Conservation (phyloP, 2,888 invertebrate genomes). For the Diloba caeruleocephala region DNA sequence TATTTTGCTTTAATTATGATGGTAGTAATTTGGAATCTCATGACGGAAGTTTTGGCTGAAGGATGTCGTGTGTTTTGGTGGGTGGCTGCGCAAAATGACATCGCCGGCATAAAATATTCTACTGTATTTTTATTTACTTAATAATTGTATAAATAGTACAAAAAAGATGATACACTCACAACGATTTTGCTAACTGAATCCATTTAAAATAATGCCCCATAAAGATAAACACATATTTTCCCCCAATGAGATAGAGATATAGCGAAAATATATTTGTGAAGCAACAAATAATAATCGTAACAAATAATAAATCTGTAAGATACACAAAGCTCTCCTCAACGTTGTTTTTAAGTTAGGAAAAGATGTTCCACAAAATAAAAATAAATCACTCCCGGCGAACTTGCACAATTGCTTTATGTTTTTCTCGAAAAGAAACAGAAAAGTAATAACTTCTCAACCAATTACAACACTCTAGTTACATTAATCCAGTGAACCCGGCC, state of each 20-base stretch:
- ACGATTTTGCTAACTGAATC: too few species aligned
- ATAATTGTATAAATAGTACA: too few species aligned
- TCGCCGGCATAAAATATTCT: too few species aligned
- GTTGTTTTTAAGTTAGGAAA: constrained; percentile 74
- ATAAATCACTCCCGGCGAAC: constrained; percentile 77
- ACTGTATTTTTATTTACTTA: too few species aligned
- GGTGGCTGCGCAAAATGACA: too few species aligned
- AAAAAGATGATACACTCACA: too few species aligned
- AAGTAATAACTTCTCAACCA: constrained; percentile 83
- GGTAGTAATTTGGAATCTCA: too few species aligned
- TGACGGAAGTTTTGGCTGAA: too few species aligned
- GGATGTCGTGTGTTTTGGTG: too few species aligned
- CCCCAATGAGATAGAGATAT: constrained; percentile 26
- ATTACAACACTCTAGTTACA: constrained; percentile 84
- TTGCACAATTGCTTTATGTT: constrained; percentile 81
- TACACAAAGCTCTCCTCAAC: constrained; percentile 66
- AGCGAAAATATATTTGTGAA: constrained; percentile 57
- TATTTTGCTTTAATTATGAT: too few species aligned
- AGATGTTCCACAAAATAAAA: constrained; percentile 74
- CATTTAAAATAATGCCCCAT: too few species aligned
- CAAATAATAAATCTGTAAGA: constrained; percentile 73
- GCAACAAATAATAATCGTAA: constrained; percentile 62
- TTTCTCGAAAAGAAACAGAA: constrained; percentile 77
- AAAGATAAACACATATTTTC: constrained; percentile 29
- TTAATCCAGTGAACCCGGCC: constrained; percentile 77